Conservation (phyloP, 2,113 vertebrate species). For the Phasianus colchicus region DNA sequence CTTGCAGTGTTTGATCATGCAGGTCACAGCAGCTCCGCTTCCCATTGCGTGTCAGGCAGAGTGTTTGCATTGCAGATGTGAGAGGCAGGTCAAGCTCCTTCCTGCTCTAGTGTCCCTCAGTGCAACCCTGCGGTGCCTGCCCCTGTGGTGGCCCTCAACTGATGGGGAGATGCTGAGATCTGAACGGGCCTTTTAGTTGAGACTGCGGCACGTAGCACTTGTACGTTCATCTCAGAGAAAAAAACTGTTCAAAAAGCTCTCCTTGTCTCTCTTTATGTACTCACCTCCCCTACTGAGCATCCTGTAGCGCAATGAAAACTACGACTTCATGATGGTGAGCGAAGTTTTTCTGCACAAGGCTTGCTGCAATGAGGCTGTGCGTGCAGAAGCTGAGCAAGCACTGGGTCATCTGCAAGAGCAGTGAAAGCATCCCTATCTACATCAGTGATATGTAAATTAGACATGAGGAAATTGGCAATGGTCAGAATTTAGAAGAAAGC, state of each 20-base stretch:
- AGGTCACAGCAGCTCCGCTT: neutral
- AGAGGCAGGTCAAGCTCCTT: neutral
- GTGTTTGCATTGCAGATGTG: neutral
- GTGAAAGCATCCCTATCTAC: neutral
- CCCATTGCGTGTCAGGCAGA: neutral
- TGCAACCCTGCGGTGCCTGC: rapidly evolving
- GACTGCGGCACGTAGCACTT: neutral
- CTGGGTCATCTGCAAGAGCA: neutral
- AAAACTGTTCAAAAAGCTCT: neutral
- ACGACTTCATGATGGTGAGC: neutral
- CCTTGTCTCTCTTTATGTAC: neutral
- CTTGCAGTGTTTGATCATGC: neutral
- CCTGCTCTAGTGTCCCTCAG: rapidly evolving
- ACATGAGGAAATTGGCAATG: neutral
- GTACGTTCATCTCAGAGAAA: rapidly evolving
- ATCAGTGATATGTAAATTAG: neutral
- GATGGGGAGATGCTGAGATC: neutral
- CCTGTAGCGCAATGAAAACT: neutral
- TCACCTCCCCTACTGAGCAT: rapidly evolving
- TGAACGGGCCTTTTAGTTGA: neutral
- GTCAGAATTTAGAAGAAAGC: neutral
- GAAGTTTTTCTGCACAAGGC: neutral
- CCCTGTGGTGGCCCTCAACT: neutral
- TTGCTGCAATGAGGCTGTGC: rapidly evolving
- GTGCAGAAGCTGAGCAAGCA: neutral